These are phyloP conservation scores for Lepidocyrtoides sp. DNA, from an alignment of 2,888 invertebrate species.

Conservation along the genomic window DNA sequence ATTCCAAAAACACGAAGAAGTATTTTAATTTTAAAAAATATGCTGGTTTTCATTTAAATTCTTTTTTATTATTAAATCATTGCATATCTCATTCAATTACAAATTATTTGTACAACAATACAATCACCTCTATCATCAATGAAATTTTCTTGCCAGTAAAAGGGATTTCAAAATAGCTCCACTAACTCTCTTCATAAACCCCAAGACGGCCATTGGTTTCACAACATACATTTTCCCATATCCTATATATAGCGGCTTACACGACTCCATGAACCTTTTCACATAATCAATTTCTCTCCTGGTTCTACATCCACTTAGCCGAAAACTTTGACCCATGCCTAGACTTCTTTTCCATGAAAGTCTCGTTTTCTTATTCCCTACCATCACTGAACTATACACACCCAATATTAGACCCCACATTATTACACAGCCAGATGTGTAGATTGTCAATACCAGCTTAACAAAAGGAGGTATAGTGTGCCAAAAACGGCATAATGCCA, in stretches of 20 bases:
- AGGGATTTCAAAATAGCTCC: slow-evolving; percentile 8
- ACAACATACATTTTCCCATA: slow-evolving; percentile 36
- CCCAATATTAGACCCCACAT: not conserved
- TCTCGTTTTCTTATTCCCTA: not conserved
- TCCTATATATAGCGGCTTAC: not conserved
- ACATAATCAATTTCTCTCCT: not conserved
- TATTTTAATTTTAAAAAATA: no score
- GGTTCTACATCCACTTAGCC: not conserved
- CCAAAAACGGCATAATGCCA: not conserved
- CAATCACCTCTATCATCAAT: no score
- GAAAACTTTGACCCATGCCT: not conserved
- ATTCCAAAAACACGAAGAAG: no score
- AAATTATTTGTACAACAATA: no score
- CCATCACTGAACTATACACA: not conserved
- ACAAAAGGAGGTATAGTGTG: not conserved
- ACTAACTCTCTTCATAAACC: not conserved
- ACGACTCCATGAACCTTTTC: not conserved
- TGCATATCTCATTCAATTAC: no score
- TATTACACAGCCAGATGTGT: not conserved
- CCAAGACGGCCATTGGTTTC: not conserved
- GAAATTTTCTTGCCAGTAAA: slow-evolving; percentile 1
- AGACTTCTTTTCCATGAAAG: not conserved
- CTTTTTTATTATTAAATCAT: no score
- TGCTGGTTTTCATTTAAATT: no score
- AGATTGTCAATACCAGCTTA: not conserved